These are phyloP conservation scores for Petrolisthes cinctipes DNA, from an alignment of 2,888 invertebrate genomes.

Conservation along the genomic window DNA sequence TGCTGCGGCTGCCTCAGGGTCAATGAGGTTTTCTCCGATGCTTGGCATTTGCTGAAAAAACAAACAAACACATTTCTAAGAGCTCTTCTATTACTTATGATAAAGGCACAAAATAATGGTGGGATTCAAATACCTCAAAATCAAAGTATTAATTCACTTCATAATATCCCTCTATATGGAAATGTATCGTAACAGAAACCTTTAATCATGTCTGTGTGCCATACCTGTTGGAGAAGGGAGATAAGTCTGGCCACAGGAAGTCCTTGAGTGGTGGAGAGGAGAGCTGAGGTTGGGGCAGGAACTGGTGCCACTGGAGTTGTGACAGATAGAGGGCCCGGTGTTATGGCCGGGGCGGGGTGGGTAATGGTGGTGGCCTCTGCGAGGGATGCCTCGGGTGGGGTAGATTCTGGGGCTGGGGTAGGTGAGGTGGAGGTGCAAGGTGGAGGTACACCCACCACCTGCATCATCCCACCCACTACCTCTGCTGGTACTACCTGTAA, in stretches of 20 bases:
- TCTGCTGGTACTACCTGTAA: constrained; percentile 52
- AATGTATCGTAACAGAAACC: too few relatives aligned
- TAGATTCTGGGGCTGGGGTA: neutral
- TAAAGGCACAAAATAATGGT: too few relatives aligned
- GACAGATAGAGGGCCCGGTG: neutral
- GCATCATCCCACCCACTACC: constrained; percentile 43
- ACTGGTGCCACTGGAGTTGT: neutral
- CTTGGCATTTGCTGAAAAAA: constrained; percentile 39
- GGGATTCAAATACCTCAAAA: too few relatives aligned
- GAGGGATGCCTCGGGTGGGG: constrained; percentile 11
- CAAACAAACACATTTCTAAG: neutral
- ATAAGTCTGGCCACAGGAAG: constrained; percentile 55
- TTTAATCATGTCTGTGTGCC: neutral
- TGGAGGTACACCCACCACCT: constrained; percentile 37
- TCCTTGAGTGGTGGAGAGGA: constrained; percentile 25
- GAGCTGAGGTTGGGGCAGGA: constrained; percentile 4
- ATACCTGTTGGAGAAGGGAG: constrained; percentile 63
- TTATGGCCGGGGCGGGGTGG: neutral
- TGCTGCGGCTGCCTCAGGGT: constrained; percentile 44
- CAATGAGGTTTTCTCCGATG: constrained; percentile 21
- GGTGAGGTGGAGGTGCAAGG: constrained; percentile 24
- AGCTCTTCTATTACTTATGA: neutral
- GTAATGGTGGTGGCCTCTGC: neutral
- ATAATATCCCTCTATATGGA: too few relatives aligned
- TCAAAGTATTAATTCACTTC: too few relatives aligned